Evolutionary conservation across 2,113 vertebrate species (phyloP), one percentile per base, ranked within the genome.

Genomic region (Brachypteracias leptosomus): DNA sequence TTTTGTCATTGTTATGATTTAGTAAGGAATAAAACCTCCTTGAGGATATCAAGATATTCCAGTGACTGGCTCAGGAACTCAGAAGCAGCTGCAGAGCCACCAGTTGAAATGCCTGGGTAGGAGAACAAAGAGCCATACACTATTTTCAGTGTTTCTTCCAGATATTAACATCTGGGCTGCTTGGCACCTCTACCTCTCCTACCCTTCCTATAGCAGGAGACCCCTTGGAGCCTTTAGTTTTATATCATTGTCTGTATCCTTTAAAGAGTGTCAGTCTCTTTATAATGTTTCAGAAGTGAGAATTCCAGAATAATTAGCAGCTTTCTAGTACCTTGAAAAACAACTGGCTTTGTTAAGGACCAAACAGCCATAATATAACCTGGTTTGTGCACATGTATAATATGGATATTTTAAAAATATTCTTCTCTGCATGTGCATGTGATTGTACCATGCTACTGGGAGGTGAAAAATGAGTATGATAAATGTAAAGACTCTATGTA

Each of bases 391-490:
- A 28, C 1, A 5, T 11, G 9, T 33, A 33, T 29, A 38, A 42
- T 6, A 21, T 2, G 11, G 8, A 28, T 44, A 57, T 33, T 44
- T 20, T 12, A 26, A 1, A 3, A 8, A 2, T 17, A 11, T 76
- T 33, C 46, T 54, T 29, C 7, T 6, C 9, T 33, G 22, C 20
- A 33, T 25, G 29, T 63, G 65, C 44, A 29, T 20, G 2, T 9
- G 29, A 38, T 72, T 54, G 7, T 22, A 47, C 19, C 1, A 1
- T 31, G 72, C 49, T 46, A 12, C 71, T 3, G 1, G 33, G 51
- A 40, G 7, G 55, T 38, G 25, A 18, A 31, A 68, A 58, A 38
- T 9, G 33, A 13, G 7, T 46, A 6, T 7, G 17, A 46, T 31
- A 55, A 65, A 67, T 36, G 4, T 54, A 36, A 42, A 35, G 31